Evolutionary conservation across 2,113 vertebrate genomes (phyloP).

Genomic region (Hiodon alosoides): DNA sequence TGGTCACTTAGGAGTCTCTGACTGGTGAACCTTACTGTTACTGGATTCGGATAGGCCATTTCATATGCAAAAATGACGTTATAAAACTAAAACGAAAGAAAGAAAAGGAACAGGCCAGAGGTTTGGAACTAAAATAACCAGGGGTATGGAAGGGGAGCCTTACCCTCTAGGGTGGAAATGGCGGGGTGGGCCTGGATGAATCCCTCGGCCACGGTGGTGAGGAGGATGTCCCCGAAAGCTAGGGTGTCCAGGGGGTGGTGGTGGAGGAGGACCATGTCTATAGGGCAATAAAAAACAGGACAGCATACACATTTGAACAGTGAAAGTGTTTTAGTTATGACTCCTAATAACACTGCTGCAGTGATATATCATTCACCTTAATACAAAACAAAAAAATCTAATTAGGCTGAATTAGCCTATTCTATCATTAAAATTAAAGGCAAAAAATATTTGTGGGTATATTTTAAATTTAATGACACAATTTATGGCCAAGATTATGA

Average conservation of each 20-base stretch:
- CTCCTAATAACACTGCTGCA: neutral
- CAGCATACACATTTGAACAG: neutral
- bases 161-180: constrained; percentile 62
- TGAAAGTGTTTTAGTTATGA: neutral
- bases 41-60: constrained; percentile 14
- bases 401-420: too few relatives aligned
- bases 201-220: constrained; percentile 49
- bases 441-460: too few relatives aligned
- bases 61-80: constrained; percentile 16
- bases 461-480: too few relatives aligned
- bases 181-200: constrained; percentile 45
- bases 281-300: neutral
- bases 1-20: constrained; percentile 14
- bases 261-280: constrained; percentile 53
- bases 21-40: constrained; percentile 22
- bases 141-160: constrained; percentile 36
- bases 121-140: constrained; percentile 15
- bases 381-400: too few relatives aligned
- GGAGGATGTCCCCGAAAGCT: constrained; percentile 57
- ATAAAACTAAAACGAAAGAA: constrained; percentile 24
- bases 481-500: too few relatives aligned
- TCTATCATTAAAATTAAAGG: too few relatives aligned
- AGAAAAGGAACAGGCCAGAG: constrained; percentile 25
- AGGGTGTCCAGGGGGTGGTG: constrained; percentile 50
- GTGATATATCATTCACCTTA: too few relatives aligned